Conservation (phyloP, 2,113 vertebrate species). For the Eonycteris spelaea region DNA sequence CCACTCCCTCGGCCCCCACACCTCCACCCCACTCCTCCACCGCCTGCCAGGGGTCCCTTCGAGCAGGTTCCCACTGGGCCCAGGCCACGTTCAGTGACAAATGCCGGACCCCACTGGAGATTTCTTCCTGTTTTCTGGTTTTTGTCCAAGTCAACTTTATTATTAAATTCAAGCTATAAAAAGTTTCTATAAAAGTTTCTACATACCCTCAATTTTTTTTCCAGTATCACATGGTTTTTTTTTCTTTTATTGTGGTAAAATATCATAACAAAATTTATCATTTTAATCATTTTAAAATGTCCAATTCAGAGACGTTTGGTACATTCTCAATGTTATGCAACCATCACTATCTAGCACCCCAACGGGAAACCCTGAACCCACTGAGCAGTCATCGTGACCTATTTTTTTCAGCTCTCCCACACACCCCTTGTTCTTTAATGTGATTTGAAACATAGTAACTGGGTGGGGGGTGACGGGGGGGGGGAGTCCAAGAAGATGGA, state of each 20-base stretch:
- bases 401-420: neutral
- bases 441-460: neutral
- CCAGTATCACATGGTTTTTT: neutral
- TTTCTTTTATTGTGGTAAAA: constrained; percentile 8
- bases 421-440: neutral
- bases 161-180: neutral
- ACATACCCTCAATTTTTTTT: neutral
- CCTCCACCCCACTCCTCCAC: neutral
- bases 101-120: neutral
- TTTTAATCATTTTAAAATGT: neutral
- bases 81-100: neutral
- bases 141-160: neutral
- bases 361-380: neutral
- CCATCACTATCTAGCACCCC: neutral
- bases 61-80: neutral
- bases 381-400: neutral
- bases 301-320: neutral
- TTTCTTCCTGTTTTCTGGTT: neutral
- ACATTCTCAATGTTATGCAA: neutral
- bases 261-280: neutral
- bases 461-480: fast-evolving
- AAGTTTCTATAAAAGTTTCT: neutral
- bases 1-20: neutral
- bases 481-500: neutral
- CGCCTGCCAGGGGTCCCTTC: neutral